Evolutionary conservation across 2,113 vertebrate genomes (phyloP).

Genomic region (Galbula dea): DNA sequence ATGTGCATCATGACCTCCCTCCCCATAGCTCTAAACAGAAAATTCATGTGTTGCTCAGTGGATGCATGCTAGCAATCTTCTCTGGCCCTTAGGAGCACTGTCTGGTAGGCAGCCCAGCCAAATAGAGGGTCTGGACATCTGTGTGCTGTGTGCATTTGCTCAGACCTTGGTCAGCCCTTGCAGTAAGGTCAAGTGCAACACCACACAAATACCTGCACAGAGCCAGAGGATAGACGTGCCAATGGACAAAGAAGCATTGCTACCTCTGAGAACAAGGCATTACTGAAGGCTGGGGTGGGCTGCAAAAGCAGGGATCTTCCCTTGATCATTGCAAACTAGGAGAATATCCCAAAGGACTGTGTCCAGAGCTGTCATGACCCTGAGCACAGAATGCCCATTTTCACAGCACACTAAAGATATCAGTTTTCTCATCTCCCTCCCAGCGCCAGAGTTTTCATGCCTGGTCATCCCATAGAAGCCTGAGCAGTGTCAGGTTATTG

Average conservation of each 20-base stretch:
- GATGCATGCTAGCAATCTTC: neutral
- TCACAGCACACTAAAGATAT: neutral
- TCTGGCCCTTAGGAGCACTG: neutral
- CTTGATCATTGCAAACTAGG: neutral
- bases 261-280: fast-evolving
- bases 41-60: neutral
- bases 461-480: neutral
- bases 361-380: neutral
- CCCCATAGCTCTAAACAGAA: neutral
- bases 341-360: neutral
- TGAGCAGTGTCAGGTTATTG: neutral
- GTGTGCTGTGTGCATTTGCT: fast-evolving
- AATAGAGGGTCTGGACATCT: neutral
- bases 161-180: neutral
- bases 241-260: fast-evolving
- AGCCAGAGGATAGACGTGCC: fast-evolving
- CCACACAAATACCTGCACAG: neutral
- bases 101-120: neutral
- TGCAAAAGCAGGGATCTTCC: neutral
- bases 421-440: neutral
- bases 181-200: neutral
- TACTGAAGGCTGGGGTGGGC: neutral
- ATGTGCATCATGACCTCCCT: neutral
- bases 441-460: neutral
- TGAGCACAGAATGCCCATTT: neutral